Percentiles rank a stretch among this genome's conserved stretches.
These are phyloP conservation scores for Austrofundulus limnaeus DNA, from an alignment of 2,113 vertebrate species.

Conservation along the genomic window DNA sequence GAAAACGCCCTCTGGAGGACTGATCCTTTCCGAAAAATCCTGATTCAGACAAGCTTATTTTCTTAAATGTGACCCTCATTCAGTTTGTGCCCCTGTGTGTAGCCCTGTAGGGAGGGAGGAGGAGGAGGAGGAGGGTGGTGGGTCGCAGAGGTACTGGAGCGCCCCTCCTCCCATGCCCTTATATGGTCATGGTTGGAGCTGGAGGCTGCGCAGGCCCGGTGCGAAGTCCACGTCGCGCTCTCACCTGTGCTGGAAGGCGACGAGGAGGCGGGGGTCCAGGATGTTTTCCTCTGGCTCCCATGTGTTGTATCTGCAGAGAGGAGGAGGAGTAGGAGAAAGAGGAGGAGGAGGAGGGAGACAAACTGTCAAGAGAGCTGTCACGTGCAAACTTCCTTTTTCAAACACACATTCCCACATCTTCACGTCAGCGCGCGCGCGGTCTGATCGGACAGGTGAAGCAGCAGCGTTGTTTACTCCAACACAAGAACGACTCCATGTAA, in stretches of 20 bases:
- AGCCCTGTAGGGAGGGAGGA: constrained; percentile 4
- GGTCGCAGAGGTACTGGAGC: constrained; percentile 30
- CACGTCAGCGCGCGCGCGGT: background rate
- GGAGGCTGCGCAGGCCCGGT: constrained; percentile 60
- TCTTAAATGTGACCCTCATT: constrained; percentile 12
- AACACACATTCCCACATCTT: background rate
- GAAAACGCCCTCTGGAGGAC: no score
- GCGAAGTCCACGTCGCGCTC: constrained; percentile 71
- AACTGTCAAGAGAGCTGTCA: constrained; percentile 44
- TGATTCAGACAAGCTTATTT: constrained; percentile 2
- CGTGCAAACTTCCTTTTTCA: constrained; percentile 17
- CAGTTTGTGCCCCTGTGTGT: constrained; percentile 34
- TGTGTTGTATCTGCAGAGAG: constrained; percentile 78
- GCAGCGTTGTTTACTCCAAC: no score
- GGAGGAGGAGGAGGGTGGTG: background rate
- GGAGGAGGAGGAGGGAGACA: constrained; percentile 15
- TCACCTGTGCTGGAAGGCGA: constrained; percentile 85
- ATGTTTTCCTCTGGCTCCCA: constrained; percentile 85
- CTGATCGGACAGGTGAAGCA: constrained; percentile 7
- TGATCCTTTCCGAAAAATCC: no score
- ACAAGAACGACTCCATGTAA: no score
- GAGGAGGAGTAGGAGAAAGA: no score
- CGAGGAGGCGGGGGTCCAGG: constrained; percentile 81
- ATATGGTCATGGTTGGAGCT: constrained; percentile 71
- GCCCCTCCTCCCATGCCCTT: constrained; percentile 78